Evolutionary conservation across 2,113 vertebrate species (phyloP), one percentile per base, ranked within the genome.

Genomic region (Dendrocopos noguchii): DNA sequence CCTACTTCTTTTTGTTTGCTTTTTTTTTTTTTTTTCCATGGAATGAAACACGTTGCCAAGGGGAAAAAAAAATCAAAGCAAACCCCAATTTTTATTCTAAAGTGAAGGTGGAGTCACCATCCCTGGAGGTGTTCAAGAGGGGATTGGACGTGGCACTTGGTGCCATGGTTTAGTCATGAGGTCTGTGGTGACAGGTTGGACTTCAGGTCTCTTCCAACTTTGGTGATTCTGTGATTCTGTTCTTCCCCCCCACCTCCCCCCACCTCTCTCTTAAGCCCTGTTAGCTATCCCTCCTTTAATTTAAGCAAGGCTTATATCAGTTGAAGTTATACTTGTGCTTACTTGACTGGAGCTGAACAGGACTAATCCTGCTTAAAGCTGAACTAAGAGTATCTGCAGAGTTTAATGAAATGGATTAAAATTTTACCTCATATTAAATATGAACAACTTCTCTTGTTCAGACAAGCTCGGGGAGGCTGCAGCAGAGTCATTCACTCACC

Each of bases 381-480:
- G 15, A 74, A 71, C 91, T 84, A 87, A 87, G 94, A 94, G 77
- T 91, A 93, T 93, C 94, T 91, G 46, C 53, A 33, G 36, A 42
- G 76, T 92, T 92, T 94, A 95, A 88, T 95, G 85, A 92, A 95
- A 94, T 29, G 80, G 93, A 92, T 94, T 95, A 94, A 90, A 93
- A 90, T 91, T 94, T 88, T 80, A 91, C 93, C 82, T 95, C 82
- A 52, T 80, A 77, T 94, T 92, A 95, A 94, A 84, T 80, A 72
- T 60, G 56, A 95, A 74, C 68, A 80, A 47, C 34, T 60, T 93
- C 72, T 92, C 87, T 78, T 96, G 95, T 94, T 85, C 70, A 76
- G 72, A 91, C 95, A 95, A 88, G 93, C 65, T 82, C 63, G 33
- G 34, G 31, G 76, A 91, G 80, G 34, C 57, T 88, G 81, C 36